Conservation (phyloP, 2,113 vertebrate genomes). For the Aphyosemion australe region DNA sequence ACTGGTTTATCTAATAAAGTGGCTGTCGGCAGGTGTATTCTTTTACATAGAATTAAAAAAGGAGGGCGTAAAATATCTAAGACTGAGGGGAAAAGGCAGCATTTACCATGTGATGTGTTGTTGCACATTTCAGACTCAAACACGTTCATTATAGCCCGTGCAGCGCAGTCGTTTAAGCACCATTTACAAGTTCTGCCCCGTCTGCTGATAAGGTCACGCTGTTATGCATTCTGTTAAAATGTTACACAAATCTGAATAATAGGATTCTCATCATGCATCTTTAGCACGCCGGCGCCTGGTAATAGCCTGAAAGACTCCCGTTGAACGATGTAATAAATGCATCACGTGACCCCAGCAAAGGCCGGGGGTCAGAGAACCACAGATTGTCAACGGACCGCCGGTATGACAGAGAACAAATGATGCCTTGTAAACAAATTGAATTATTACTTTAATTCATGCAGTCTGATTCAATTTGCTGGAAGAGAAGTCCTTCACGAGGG, state of each 20-base stretch:
- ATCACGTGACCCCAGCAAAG: constrained; percentile 70
- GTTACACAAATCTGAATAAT: constrained; percentile 63
- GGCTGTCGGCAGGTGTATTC: background rate
- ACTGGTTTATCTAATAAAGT: too few relatives aligned
- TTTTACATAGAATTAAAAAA: background rate
- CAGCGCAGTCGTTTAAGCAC: constrained; percentile 17
- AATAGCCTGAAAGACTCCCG: constrained; percentile 64
- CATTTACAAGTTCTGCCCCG: constrained; percentile 45
- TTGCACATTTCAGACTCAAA: constrained; percentile 22
- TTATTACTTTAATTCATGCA: constrained; percentile 84
- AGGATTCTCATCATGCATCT: constrained; percentile 67
- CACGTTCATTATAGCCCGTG: constrained; percentile 8
- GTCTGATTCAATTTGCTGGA: constrained; percentile 77
- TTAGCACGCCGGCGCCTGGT: constrained; percentile 66
- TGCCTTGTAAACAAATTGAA: constrained; percentile 80
- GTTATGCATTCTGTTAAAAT: constrained; percentile 49
- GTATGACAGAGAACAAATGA: constrained; percentile 81
- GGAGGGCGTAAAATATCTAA: background rate
- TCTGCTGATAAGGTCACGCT: constrained; percentile 56
- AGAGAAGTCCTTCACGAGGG: constrained; percentile 67
- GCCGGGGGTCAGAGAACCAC: constrained; percentile 67
- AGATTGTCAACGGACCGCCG: constrained; percentile 64
- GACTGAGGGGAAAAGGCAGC: background rate
- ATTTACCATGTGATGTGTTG: background rate
- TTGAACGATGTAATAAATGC: constrained; percentile 68